phyloP scores from a whole-genome alignment of 1,140 invertebrate species.

The Drosophila rufa region DNA sequence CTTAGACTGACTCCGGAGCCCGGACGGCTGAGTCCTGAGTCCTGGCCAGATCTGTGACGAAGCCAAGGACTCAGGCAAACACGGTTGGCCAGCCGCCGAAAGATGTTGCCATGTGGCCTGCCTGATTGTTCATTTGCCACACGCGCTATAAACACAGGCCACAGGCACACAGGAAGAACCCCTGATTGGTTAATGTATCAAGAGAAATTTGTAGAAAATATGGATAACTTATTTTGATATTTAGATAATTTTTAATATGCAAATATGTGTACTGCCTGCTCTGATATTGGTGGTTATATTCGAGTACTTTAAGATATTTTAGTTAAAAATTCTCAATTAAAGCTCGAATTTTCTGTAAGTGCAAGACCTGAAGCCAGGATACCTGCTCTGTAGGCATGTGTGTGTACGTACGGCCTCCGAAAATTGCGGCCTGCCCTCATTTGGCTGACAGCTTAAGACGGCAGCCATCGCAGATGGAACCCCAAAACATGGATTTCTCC shows the following conservation, averaged over 20 bases:
- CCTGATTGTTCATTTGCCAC: conserved; percentile 76
- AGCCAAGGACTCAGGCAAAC: conserved; percentile 68
- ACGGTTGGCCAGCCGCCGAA: conserved; percentile 47
- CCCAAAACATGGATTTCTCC: conserved; percentile 23
- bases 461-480: conserved; percentile 46
- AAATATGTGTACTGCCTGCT: too few relatives aligned
- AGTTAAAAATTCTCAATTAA: too few relatives aligned
- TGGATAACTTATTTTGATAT: not conserved
- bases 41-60: conserved; percentile 27
- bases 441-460: conserved; percentile 70
- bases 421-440: conserved; percentile 67
- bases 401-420: conserved; percentile 5
- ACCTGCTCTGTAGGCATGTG: conserved; percentile 42
- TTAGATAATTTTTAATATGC: not conserved
- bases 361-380: conserved; percentile 12
- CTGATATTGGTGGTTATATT: too few relatives aligned
- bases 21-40: conserved; percentile 32
- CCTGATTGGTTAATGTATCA: not conserved
- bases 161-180: conserved; percentile 8
- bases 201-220: not conserved
- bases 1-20: conserved; percentile 65
- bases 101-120: conserved; percentile 59
- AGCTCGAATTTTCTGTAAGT: not conserved
- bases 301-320: too few relatives aligned
- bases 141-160: conserved; percentile 61